Base-by-base conservation (phyloP, 2,113 vertebrate genomes). In the Rhinogobius similis region DNA sequence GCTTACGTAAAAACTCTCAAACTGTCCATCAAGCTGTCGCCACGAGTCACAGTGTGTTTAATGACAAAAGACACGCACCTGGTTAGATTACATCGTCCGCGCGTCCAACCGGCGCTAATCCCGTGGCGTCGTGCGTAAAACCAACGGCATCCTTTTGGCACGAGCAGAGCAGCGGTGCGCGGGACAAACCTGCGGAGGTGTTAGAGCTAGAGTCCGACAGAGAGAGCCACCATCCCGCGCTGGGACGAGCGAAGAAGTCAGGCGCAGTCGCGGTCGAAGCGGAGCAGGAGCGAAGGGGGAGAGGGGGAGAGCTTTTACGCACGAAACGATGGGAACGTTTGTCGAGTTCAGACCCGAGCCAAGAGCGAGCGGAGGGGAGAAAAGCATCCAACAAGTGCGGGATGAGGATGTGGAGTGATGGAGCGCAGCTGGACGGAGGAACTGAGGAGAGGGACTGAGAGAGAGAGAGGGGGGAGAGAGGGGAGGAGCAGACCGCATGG, bases 341-440 rank as follows among this genome's bases (percentile, higher is more conserved):
- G n/a, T n/a, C n/a, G n/a, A n/a, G n/a, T n/a, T n/a, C n/a, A n/a
- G 29, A 6, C 6, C 6, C 6, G 29, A 32, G 29, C 2, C 29
- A 5, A 29, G 5, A 2, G 29, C 29, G 29, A 29, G 5, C 29
- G 29, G 26, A 27, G 11, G 32, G 13, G 72, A 32, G 62, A 39
- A 43, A 72, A n/a, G 66, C 72, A 85, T 87, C 86, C 83, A 86
- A 86, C 86, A 87, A 88, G 84, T 88, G 83, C 67, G 16, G 70
- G 52, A 73, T 29, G 48, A 56, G 52, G 48, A 70, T 27, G 77
- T 2, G 72, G 58, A 81, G 77, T 81, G 79, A 86, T 62, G 52
- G 77, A 76, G 67, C 52, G 21, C 24, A 46, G 58, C 55, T 70
- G 83, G 62, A 48, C 32, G 67, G 75, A 75, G 52, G n/a, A n/a